phyloP scores from a whole-genome alignment of 2,797 vertebrate genomes.

The Staurois parvus region DNA sequence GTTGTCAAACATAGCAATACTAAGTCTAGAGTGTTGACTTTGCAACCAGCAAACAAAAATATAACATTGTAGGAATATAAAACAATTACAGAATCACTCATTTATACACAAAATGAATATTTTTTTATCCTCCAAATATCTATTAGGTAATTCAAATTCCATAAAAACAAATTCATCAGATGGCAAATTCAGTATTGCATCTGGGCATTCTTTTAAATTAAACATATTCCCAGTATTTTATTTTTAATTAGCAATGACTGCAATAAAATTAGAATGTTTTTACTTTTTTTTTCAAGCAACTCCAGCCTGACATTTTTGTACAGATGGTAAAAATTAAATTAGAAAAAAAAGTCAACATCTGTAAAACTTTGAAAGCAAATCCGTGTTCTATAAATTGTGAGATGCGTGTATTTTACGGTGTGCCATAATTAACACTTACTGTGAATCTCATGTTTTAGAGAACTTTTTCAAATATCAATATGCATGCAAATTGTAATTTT shows the following conservation, averaged over 20 bases:
- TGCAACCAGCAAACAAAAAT: neutral
- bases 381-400: neutral
- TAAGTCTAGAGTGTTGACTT: no score
- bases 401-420: neutral
- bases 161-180: conserved; percentile 3
- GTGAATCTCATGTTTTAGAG: conserved; percentile 11
- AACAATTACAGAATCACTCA: neutral
- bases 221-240: conserved; percentile 47
- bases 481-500: conserved; percentile 15
- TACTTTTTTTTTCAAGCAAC: conserved; percentile 50
- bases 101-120: neutral
- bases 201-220: conserved; percentile 2
- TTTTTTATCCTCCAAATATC: neutral
- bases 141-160: neutral
- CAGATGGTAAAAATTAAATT: conserved; percentile 60
- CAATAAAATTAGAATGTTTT: conserved; percentile 53
- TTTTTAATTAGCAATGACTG: conserved; percentile 43
- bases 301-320: conserved; percentile 59
- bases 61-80: neutral
- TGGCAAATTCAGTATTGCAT: conserved; percentile 22
- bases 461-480: neutral
- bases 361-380: conserved; percentile 57
- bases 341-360: conserved; percentile 64
- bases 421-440: conserved; percentile 18
- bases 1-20: no score